phyloP scores from a whole-genome alignment of 1,140 invertebrate genomes.

The Epicauta chinensis region DNA sequence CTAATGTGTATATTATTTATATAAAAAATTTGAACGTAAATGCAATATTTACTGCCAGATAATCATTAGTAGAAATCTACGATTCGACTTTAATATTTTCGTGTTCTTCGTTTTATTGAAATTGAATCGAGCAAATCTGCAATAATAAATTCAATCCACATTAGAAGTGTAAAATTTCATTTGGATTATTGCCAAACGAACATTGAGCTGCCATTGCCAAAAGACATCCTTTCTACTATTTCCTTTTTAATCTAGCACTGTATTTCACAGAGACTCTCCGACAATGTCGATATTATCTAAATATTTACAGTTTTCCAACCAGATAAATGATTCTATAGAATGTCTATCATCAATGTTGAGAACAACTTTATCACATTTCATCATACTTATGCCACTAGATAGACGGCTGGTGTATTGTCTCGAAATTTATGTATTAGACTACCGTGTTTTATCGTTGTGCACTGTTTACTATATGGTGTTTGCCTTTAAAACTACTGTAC shows the following conservation, averaged over 20 bases:
- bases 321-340: constrained; percentile 2
- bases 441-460: too few relatives aligned
- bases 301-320: neutral
- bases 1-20: too few relatives aligned
- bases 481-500: too few relatives aligned
- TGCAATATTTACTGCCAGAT: too few relatives aligned
- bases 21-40: too few relatives aligned
- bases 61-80: too few relatives aligned
- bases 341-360: too few relatives aligned
- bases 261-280: neutral
- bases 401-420: too few relatives aligned
- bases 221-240: constrained; percentile 22
- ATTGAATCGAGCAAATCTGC: constrained; percentile 27
- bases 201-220: constrained; percentile 9
- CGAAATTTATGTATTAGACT: too few relatives aligned
- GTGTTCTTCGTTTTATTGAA: constrained; percentile 1
- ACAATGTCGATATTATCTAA: neutral
- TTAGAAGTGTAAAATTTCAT: constrained; percentile 31
- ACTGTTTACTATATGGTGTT: too few relatives aligned
- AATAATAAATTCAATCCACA: constrained; percentile 28
- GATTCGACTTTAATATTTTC: too few relatives aligned
- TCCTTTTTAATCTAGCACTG: constrained; percentile 13
- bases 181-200: constrained; percentile 25
- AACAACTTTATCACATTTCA: neutral
- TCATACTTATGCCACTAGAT: too few relatives aligned